A percentile compares a stretch with the other conserved stretches of the same genome.
Evolutionary conservation across 2,797 vertebrate genomes (phyloP).

Genomic region (Austrolebias charrua): DNA sequence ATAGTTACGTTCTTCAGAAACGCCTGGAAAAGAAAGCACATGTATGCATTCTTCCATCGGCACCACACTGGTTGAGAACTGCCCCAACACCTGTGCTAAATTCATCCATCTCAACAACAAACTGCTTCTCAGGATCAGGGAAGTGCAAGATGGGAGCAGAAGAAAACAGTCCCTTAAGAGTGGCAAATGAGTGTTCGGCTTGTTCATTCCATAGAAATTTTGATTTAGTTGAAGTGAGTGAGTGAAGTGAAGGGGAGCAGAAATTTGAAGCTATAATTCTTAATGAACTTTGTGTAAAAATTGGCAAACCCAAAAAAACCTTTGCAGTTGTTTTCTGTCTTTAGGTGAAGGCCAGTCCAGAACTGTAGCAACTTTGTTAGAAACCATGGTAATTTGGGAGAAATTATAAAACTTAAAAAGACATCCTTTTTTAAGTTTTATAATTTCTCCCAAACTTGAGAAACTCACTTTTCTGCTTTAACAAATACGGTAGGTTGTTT

Average conservation of each 20-base stretch:
- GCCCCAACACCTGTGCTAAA: not conserved
- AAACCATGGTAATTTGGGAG: not conserved
- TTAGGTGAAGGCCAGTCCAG: not conserved
- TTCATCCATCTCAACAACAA: not conserved
- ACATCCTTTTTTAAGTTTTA: too few species aligned
- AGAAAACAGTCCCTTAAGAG: not conserved
- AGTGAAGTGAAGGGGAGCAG: not conserved
- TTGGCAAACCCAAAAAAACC: not conserved
- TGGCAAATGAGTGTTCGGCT: not conserved
- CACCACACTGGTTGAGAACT: not conserved
- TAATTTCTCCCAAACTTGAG: too few species aligned
- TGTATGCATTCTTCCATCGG: not conserved
- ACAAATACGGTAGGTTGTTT: not conserved
- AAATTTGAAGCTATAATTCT: not conserved
- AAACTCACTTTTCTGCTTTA: not conserved
- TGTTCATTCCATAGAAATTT: too few species aligned
- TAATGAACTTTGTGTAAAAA: not conserved
- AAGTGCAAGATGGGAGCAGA: not conserved
- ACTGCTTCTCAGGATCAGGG: not conserved
- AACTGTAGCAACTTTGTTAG: not conserved
- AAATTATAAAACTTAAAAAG: not conserved
- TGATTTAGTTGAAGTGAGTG: too few species aligned
- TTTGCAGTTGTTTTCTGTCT: not conserved
- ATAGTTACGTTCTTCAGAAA: not conserved
- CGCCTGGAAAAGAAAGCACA: not conserved